These are phyloP conservation scores for Atherix ibis DNA, from an alignment of 2,888 invertebrate species.

Conservation along the genomic window DNA sequence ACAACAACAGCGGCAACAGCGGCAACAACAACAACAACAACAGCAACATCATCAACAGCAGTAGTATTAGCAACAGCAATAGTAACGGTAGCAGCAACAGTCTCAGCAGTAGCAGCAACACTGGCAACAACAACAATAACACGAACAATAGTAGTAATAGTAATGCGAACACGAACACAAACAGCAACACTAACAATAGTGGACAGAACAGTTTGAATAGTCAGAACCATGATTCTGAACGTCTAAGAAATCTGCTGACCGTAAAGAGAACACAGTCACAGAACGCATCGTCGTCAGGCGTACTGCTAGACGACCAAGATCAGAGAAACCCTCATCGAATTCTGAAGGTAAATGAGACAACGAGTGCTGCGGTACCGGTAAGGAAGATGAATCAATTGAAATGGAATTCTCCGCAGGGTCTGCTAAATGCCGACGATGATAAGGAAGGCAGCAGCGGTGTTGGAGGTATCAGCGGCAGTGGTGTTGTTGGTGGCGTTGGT, in stretches of 20 bases:
- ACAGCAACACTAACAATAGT: slow-evolving; percentile 29
- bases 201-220: slow-evolving; percentile 15
- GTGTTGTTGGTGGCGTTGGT: too few relatives aligned
- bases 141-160: too few relatives aligned
- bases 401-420: too few relatives aligned
- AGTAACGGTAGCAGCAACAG: too few relatives aligned
- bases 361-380: too few relatives aligned
- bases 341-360: slow-evolving; percentile 19
- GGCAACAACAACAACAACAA: slow-evolving; percentile 28
- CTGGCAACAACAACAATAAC: slow-evolving; percentile 25
- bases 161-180: too few relatives aligned
- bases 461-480: too few relatives aligned
- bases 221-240: slow-evolving; percentile 30
- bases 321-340: slow-evolving; percentile 20
- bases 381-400: too few relatives aligned
- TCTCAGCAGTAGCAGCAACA: too few relatives aligned
- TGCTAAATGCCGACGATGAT: slow-evolving; percentile 26
- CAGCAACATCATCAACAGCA: slow-evolving; percentile 23
- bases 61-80: slow-evolving; percentile 12
- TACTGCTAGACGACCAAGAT: slow-evolving; percentile 21
- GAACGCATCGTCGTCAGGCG: slow-evolving; percentile 11
- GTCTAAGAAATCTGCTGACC: slow-evolving; percentile 36
- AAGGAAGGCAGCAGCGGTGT: slow-evolving; percentile 21
- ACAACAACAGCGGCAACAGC: slow-evolving; percentile 16
- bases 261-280: slow-evolving; percentile 26